Evolutionary conservation across 2,797 vertebrate species (phyloP), one percentile per base, ranked within the genome.

Genomic region (Sphaeramia orbicularis): DNA sequence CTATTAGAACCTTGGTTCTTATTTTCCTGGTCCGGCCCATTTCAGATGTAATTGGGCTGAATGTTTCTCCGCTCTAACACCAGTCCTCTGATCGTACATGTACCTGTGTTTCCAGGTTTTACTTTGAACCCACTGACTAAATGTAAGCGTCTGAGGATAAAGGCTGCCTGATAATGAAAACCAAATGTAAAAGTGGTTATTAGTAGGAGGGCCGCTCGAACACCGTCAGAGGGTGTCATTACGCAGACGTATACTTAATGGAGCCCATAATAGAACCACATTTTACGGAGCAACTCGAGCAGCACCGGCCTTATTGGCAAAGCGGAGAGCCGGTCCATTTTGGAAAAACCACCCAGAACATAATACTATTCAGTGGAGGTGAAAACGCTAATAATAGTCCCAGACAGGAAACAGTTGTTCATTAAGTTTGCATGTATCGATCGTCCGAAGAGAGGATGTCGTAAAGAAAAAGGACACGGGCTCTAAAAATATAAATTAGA

Each of bases 181-280:
- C 73, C 64, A 74, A 88, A 87, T 74, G 76, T 83, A 84, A 87
- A 89, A 78, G 65, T 75, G 74, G 73, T 86, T 79, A 90, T 89
- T 84, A 88, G 80, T 56, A 71, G 61, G 70, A 53, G 81, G 79
- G 85, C 77, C 41, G 52, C 71, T 61, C 84, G 79, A 78, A 84
- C 82, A 84, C 66, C 24, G 37, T 32, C 8, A 44, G 77, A 12
- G 14, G 77, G 69, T 84, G 79, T 81, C 78, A 85, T 85, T 87
- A 88, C 51, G 70, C 64, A 36, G 80, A 89, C 78, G 66, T 86
- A 65, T 78, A 86, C 65, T 87, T 89, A 93, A 91, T 90, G 90
- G 85, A 82, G 54, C 83, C n/a, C 38, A 68, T 88, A 90, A 91
- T 83, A 78, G 84, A 84, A 81, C n/a, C 74, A 76, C 82, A 84